Evolutionary conservation across 2,888 invertebrate genomes (phyloP), one percentile per base, ranked within the genome.

Genomic region (Crematogaster levior): DNA sequence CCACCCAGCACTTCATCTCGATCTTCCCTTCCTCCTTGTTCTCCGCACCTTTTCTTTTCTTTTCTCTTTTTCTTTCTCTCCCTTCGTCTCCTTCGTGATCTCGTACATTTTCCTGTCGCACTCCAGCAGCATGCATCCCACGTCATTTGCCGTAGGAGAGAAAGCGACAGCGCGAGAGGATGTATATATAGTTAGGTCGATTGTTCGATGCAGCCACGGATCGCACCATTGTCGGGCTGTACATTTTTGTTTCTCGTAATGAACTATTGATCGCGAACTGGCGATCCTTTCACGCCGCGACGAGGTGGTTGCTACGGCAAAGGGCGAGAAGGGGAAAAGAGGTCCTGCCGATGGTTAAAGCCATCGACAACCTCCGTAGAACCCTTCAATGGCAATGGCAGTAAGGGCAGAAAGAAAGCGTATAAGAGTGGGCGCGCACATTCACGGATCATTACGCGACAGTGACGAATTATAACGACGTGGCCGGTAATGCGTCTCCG

Each of bases 201-300:
- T 90, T 91, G 89, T 89, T 86, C 85, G 87, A 80, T 77, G 80
- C 83, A 73, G 53, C 72, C 81, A 84, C 72, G 89, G 84, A 89
- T 85, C 86, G 85, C 77, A 72, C 87, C 85, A 93, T 92, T 92
- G 91, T 92, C 87, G 90, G 85, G 37, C 15, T 40, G 66, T 83
- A 85, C 80, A 91, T 92, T 92, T 93, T 93, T 93, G 93, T 93
- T 93, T 93, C 92, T 89, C 90, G 87, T 93, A 93, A 93, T 93
- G 93, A 93, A 93, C 93, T 92, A 93, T 93, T 93, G 93, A 93
- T 92, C 93, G 89, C 86, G 84, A 73, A 77, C 85, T 83, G 85
- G 84, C 87, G 88, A 90, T 89, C 91, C 90, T 90, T 92, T 92
- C 90, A 91, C 88, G 87, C 86, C 68, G 30, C 43, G 72, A 34